Conservation (phyloP, 2,113 vertebrate species). For the Dolichotis patagonum region DNA sequence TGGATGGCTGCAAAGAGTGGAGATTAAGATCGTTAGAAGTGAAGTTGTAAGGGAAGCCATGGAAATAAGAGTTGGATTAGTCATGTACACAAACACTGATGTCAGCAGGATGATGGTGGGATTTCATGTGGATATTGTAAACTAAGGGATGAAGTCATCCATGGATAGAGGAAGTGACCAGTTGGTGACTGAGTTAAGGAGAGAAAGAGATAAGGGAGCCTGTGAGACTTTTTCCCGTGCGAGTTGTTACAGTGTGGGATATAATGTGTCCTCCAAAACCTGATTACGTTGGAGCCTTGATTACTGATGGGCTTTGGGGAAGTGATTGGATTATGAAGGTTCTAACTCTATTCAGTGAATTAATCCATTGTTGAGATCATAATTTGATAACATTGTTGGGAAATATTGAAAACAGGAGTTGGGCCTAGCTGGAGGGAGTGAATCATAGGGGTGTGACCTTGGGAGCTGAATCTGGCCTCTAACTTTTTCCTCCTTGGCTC, state of each 20-base stretch:
- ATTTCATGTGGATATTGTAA: background rate
- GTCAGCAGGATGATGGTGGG: slow-evolving; percentile 12
- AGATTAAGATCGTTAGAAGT: background rate
- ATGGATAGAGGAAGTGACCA: background rate
- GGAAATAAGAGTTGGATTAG: slow-evolving; percentile 30
- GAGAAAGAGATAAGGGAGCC: background rate
- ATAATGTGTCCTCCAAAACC: background rate
- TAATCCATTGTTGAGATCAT: background rate
- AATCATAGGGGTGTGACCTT: background rate
- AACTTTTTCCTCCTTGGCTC: background rate
- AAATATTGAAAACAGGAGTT: background rate
- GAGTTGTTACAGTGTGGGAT: background rate
- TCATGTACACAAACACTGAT: slow-evolving; percentile 40
- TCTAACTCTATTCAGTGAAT: background rate
- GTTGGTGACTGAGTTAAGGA: background rate
- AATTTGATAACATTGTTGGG: background rate
- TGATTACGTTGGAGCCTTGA: background rate
- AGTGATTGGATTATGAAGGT: background rate
- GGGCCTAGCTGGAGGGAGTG: background rate
- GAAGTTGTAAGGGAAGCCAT: slow-evolving; percentile 34
- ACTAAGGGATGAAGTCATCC: slow-evolving; percentile 63
- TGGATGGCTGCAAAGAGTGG: background rate
- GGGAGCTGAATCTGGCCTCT: background rate
- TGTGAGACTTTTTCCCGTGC: background rate
- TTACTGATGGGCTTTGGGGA: background rate